These are phyloP conservation scores for Eristalis arbustorum DNA, from an alignment of 2,888 invertebrate species.

Conservation along the genomic window DNA sequence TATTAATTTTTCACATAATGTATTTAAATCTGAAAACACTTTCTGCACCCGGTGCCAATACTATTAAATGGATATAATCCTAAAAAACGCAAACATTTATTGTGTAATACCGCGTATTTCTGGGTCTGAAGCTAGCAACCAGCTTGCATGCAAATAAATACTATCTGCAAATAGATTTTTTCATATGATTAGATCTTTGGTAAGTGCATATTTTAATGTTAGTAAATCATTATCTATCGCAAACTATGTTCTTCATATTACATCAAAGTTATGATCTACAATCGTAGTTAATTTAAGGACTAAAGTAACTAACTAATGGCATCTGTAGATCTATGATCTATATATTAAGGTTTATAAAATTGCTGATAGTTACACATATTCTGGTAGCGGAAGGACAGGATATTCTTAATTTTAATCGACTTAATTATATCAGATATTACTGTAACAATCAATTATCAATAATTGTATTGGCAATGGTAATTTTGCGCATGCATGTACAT, in stretches of 20 bases:
- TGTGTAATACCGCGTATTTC: constrained; percentile 20
- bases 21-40: constrained; percentile 40
- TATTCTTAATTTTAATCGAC: constrained; percentile 73
- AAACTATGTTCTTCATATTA: too few species aligned
- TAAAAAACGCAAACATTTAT: constrained; percentile 1
- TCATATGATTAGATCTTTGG: constrained; percentile 52
- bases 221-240: too few species aligned
- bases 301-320: too few species aligned
- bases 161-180: neutral
- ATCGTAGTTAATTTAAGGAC: too few species aligned
- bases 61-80: constrained; percentile 53
- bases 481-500: constrained; percentile 6
- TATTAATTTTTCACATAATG: neutral
- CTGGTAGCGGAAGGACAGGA: constrained; percentile 20
- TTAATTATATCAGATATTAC: constrained; percentile 78
- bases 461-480: constrained; percentile 48
- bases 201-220: neutral
- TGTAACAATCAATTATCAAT: constrained; percentile 77
- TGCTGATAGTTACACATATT: too few species aligned
- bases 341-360: too few species aligned
- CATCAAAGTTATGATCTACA: too few species aligned
- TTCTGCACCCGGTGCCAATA: constrained; percentile 6
- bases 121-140: neutral
- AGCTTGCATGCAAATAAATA: constrained; percentile 57
- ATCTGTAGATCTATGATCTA: too few species aligned